phyloP scores from a whole-genome alignment of 1,140 invertebrate species.

The Psilanteris sp. region DNA sequence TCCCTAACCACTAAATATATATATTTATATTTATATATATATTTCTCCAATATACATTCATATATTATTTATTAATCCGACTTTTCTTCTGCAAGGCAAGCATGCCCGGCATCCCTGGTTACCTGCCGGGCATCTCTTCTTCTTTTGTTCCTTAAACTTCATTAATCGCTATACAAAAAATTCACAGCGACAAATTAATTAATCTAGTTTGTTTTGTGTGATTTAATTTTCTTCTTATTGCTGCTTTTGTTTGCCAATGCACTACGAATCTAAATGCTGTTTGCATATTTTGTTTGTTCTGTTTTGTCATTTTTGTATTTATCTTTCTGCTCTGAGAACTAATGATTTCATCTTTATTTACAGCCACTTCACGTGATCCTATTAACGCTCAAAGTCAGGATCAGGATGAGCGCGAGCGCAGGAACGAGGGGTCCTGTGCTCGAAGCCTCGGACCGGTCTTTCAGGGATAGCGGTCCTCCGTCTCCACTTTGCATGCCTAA shows the following conservation, averaged over 20 bases:
- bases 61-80: constrained; percentile 54
- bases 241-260: constrained; percentile 37
- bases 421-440: not conserved
- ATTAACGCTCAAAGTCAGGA: constrained; percentile 49
- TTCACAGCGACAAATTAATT: constrained; percentile 65
- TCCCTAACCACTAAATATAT: constrained; percentile 64
- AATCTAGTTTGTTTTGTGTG: constrained; percentile 26
- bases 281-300: constrained; percentile 46
- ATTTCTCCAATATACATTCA: constrained; percentile 59
- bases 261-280: constrained; percentile 68
- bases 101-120: constrained; percentile 29
- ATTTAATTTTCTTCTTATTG: constrained; percentile 34
- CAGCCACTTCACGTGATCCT: constrained; percentile 72
- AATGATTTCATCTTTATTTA: constrained; percentile 30
- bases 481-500: constrained; percentile 70
- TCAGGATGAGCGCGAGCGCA: constrained; percentile 39
- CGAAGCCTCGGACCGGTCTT: constrained; percentile 68
- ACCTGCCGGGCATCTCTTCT: constrained; percentile 1
- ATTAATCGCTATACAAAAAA: constrained; percentile 65
- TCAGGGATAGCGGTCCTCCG: constrained; percentile 70
- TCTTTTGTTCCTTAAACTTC: constrained; percentile 21
- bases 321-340: constrained; percentile 42
- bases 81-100: constrained; percentile 70
- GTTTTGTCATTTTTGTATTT: not conserved
- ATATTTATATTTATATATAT: constrained; percentile 68